Evolutionary conservation across 2,797 vertebrate genomes (phyloP).

Genomic region (Leptoclinus maculatus): DNA sequence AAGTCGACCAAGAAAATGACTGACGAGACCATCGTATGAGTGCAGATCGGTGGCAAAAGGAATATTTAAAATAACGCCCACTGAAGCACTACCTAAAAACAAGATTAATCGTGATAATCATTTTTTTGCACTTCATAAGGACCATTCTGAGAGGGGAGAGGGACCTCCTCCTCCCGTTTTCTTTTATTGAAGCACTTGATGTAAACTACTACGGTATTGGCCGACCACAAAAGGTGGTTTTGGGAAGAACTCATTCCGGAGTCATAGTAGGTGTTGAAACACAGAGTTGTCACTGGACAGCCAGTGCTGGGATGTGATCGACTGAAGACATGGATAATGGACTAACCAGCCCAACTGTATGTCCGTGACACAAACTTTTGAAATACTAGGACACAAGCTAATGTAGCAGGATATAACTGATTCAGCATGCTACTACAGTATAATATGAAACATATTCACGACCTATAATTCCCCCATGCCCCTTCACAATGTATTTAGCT

Average conservation of each 20-base stretch:
- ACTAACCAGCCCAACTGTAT: constrained; percentile 64
- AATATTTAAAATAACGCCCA: constrained; percentile 66
- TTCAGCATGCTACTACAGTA: constrained; percentile 84
- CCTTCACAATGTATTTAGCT: constrained; percentile 79
- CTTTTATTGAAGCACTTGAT: constrained; percentile 79
- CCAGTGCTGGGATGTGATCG: constrained; percentile 55
- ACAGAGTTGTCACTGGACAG: constrained; percentile 50
- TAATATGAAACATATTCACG: constrained; percentile 82
- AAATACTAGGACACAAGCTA: constrained; percentile 79
- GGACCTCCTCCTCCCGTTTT: constrained; percentile 56
- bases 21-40: constrained; percentile 96
- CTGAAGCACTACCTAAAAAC: constrained; percentile 67
- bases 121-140: constrained; percentile 81
- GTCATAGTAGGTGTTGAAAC: constrained; percentile 52
- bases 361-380: constrained; percentile 69
- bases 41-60: constrained; percentile 53
- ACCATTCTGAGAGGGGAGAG: constrained; percentile 68
- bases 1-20: constrained; percentile 94
- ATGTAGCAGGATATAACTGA: constrained; percentile 83
- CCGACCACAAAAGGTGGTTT: constrained; percentile 62
- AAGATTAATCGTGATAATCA: constrained; percentile 72
- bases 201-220: constrained; percentile 70
- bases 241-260: constrained; percentile 71
- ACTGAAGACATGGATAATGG: constrained; percentile 57
- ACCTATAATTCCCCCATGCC: constrained; percentile 73